Evolutionary conservation across 2,113 vertebrate genomes (phyloP), one percentile per base, ranked within the genome.

Genomic region (Platichthys flesus): DNA sequence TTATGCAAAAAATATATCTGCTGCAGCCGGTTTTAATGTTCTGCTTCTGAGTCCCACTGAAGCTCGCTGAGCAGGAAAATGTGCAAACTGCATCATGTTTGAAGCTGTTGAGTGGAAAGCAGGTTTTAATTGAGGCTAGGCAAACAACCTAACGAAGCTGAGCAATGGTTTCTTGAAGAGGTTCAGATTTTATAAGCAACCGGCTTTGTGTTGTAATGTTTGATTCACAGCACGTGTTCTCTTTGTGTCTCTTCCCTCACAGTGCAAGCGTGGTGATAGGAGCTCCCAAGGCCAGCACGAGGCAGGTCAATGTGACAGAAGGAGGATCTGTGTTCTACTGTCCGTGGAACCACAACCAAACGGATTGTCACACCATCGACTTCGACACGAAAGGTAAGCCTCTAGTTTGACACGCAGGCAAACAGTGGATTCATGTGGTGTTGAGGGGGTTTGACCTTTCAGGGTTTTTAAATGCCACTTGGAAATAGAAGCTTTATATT

Each of bases 311-410:
- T 2, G 80, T 97, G 51, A 93, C 74, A 13, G 94, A 97, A 79
- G 96, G 96, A 10, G 97, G 97, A 4, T 94, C 96, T 0, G 97
- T 97, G 47, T 97, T 95, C 90, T 94, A 96, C 92, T 98, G 97
- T 73, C 96, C 96, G 3, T 97, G 97, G 97, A 85, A 88, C 56
- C 65, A 83, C 54, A 51, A 83, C 78, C 89, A 87, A 68, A 71
- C 92, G 0, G 60, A 93, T 35, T 93, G 91, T 24, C 89, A 86
- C 26, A 79, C 72, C 81, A 95, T 97, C 1, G 91, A 93, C 65
- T 97, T 98, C 85, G 97, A 97, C 82, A 51, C 67, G 56, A 66
- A 94, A 93, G 96, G 97, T 96, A 94, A 93, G 76, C 1, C 16
- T 64, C 16, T 21, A 62, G 4, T 67, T 24, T 16, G 13, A 45